A percentile compares a stretch with the other conserved stretches of the same genome.
These are phyloP conservation scores for Crocidura indochinensis DNA, from an alignment of 2,797 vertebrate species.

Conservation along the genomic window DNA sequence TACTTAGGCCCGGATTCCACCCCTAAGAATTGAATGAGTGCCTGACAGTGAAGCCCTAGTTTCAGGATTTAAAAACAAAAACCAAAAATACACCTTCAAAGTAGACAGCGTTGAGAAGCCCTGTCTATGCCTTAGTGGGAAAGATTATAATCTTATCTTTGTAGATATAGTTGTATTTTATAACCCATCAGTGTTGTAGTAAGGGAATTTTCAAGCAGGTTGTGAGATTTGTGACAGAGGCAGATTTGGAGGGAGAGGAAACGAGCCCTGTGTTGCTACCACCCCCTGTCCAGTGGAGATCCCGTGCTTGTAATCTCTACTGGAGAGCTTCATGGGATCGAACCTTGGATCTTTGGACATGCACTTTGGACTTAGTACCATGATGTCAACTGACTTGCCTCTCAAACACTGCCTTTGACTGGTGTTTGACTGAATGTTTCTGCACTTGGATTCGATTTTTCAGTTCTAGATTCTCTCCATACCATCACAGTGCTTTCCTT, in stretches of 20 bases:
- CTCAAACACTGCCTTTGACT: background rate
- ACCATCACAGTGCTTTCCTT: conserved; percentile 33
- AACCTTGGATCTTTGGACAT: background rate
- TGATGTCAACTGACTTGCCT: background rate
- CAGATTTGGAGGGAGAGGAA: background rate
- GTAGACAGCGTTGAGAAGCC: conserved; percentile 16
- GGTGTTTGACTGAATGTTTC: background rate
- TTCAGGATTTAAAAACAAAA: background rate
- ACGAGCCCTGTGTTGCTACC: background rate
- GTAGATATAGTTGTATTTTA: conserved; percentile 33
- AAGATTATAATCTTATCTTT: background rate
- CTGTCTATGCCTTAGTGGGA: background rate
- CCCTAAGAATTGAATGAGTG: too few relatives aligned
- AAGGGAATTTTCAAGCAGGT: conserved; percentile 6
- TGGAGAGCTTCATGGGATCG: background rate
- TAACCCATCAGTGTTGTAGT: background rate
- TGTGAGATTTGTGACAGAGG: background rate
- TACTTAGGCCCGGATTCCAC: background rate
- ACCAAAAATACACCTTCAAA: background rate
- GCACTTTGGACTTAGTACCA: background rate
- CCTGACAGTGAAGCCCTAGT: background rate
- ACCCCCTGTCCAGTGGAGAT: background rate
- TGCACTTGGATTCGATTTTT: background rate
- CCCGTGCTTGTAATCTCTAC: background rate
- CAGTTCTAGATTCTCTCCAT: conserved; percentile 36